Evolutionary conservation across 2,888 invertebrate genomes (phyloP), one percentile per base, ranked within the genome.

Genomic region (Aethes cnicana): DNA sequence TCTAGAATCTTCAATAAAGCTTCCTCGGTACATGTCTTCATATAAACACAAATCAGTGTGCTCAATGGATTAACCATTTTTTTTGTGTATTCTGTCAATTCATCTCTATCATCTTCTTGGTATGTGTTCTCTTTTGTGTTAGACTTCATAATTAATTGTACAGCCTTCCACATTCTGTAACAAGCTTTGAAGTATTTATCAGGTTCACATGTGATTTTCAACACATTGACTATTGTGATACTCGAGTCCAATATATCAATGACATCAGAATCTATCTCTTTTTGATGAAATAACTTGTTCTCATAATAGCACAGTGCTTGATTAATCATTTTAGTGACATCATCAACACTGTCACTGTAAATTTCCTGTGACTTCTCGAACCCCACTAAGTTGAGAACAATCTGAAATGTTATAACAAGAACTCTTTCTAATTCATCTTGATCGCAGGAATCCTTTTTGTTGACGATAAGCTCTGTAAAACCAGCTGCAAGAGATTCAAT

Each of bases 211-310:
- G 60, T 61, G 2, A 79, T 58, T 36, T 76, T 61, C n/a, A 86
- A 56, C 4, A 66, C 68, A 30, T 62, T 71, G 0, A 80, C 61
- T 46, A 87, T 77, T 7, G 80, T 74, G 11, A 68, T 77, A 12
- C 73, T 72, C 3, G 83, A 81, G 20, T 85, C 84, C 8, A 87
- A 63, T 30, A 88, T 71, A 52, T 85, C 83, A 1, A 81, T 66
- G 17, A 87, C 65, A 58, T 85, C 86, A 1, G 72, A 63, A 54
- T 87, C 87, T 46, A 86, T 77, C 55, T 83, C 81, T 50, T 84
- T 81, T 20, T 75, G 70, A 35, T 62, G 56, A 4, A 77, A 69
- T 50, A 86, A 71, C 61, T 84, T 86, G 9, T 72, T 72, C 59
- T 84, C 79, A 62, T 84, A 86, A 61, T 84, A 83, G 33, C 64